These are phyloP conservation scores for Acromyrmex charruanus DNA, from an alignment of 1,140 invertebrate genomes.

Conservation along the genomic window DNA sequence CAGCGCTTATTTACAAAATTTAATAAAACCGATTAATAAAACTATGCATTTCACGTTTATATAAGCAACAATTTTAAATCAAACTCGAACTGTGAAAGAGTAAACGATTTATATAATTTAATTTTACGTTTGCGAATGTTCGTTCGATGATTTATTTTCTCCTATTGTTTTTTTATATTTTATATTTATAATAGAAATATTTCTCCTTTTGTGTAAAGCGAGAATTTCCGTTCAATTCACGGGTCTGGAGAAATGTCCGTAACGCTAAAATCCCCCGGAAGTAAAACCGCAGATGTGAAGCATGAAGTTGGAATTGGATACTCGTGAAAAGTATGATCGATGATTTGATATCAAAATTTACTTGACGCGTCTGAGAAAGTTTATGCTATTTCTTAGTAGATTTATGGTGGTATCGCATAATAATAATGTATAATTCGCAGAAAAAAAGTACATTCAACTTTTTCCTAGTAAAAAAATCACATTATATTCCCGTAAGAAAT, in stretches of 20 bases:
- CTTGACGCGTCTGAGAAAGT: slow-evolving; percentile 19
- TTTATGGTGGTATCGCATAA: slow-evolving; percentile 3
- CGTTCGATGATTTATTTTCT: neutral
- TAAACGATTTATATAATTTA: neutral
- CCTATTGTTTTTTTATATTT: neutral
- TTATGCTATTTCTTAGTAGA: slow-evolving; percentile 10
- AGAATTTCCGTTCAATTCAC: slow-evolving; percentile 34
- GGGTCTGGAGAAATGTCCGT: neutral
- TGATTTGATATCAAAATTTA: slow-evolving; percentile 43
- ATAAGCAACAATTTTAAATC: neutral
- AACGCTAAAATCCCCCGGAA: slow-evolving; percentile 62
- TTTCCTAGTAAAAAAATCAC: slow-evolving; percentile 25
- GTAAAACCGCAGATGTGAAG: slow-evolving; percentile 75
- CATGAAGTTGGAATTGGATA: slow-evolving; percentile 56
- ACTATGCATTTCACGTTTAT: neutral
- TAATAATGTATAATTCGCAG: slow-evolving; percentile 31
- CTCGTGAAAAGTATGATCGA: slow-evolving; percentile 30
- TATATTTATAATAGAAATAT: neutral
- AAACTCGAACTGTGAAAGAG: neutral
- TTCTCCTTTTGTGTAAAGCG: slow-evolving; percentile 9
- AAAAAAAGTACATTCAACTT: slow-evolving; percentile 8
- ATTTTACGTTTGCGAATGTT: neutral
- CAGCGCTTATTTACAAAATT: neutral
- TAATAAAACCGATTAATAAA: neutral
- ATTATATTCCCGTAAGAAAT: slow-evolving; percentile 16